Base-by-base conservation (phyloP, 1,140 invertebrate genomes). In the Anastatus disparis region DNA sequence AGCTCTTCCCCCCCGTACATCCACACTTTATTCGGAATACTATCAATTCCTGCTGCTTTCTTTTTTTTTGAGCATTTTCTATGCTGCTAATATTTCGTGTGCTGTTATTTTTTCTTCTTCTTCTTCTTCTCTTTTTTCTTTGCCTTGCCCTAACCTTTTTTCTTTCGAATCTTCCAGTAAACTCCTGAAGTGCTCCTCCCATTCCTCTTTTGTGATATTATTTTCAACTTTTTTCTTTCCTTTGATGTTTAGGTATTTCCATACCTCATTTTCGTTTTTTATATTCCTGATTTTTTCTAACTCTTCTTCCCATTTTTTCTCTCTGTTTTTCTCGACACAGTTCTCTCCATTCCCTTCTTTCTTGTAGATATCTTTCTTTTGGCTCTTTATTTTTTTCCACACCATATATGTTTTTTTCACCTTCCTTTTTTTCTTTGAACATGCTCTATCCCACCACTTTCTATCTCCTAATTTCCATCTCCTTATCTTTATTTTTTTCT, bases 21-120 rank as follows among this genome's bases (percentile, higher is more conserved):
- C 71, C 66, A 73, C 0, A 52, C 61, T 24, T 73, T 61, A 3
- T 59, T 61, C 3, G 61, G 61, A 0, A 73, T 67, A 1, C 27
- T 42, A 42, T 74, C 68, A 6, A 29, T 20, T 12, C 64, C 72
- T 2, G 26, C 50, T 4, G 64, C 63, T n/a, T 74, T 71, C 31
- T 53, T 53, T 26, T 50, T 67, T 20, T 66, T 68, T 17, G 59
- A 4, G 20, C n/a, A 12, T 20, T 22, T 15, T 46, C 2, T 62
- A 8, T 13, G 24, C 20, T 7, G 20, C 10, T 38, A 44, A 12
- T 6, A 40, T 40, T 50, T 74, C 58, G 10, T 50, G 17, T 0
- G 10, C 17, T 13, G 35, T 31, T 24, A 67, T 12, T 12, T 15
- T 24, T 0, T 62, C 44, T 22, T 8, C n/a, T 9, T 42, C 8